Evolutionary conservation across 1,140 invertebrate species (phyloP), one percentile per base, ranked within the genome.

Genomic region (Papilio machaon): DNA sequence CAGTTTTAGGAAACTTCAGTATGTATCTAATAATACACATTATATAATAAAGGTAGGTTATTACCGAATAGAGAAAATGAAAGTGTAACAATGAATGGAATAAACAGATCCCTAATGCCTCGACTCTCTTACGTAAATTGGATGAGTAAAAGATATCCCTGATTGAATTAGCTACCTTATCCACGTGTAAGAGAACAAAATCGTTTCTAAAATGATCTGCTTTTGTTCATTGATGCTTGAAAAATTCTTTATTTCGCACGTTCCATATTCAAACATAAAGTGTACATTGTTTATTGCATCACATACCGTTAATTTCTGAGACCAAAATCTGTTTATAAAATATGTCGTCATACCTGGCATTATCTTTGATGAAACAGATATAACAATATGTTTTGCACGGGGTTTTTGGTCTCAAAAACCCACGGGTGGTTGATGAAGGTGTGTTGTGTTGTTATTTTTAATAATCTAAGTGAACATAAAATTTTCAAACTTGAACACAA

Each of bases 91-190:
- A 79, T 47, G 58, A 79, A 67, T 46, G 58, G 58, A 79, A 79
- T 79, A 79, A 79, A 79, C 54, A 79, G 77, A 79, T 79, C 77
- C 77, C 77, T 79, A 79, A 79, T 30, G 77, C 58, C 46, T 11
- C 35, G 38, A 79, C 58, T 79, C 54, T 79, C 58, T 79, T 47
- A 79, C 77, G 77, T 79, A 67, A 79, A 79, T 79, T 79, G 77
- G 77, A 64, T 47, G 54, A 79, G 77, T 79, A 46, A 79, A 79
- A 46, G 77, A 67, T 79, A 79, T 79, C 77, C 46, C 58, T 79
- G 77, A 79, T 79, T 79, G 77, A 79, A 79, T 79, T 79, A 79
- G 77, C 77, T 67, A 15, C n/a, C 52, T 79, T 79, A 79, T 79
- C 58, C 77, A 64, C 77, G 77, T 78, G 76, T 79, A 47, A 79